These are phyloP conservation scores for Rhabdomys pumilio DNA, from an alignment of 2,797 vertebrate genomes.

Conservation along the genomic window DNA sequence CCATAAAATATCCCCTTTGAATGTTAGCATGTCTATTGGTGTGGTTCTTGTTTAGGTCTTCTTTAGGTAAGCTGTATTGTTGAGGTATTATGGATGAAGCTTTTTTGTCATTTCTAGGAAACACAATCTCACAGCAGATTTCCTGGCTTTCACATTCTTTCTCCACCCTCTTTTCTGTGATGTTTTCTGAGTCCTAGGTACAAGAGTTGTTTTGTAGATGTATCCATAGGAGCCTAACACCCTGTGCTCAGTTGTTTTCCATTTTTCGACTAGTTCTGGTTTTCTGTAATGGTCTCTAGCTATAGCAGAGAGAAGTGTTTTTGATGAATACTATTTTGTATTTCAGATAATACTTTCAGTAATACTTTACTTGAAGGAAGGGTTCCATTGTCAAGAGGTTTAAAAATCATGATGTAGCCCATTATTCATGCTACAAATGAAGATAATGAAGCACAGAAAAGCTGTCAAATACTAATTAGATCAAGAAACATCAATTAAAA, in stretches of 20 bases:
- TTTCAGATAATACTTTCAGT: conserved; percentile 45
- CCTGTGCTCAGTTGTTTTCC: not conserved
- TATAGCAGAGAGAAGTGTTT: not conserved
- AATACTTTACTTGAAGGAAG: conserved; percentile 57
- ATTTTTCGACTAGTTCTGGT: not conserved
- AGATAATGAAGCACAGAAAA: conserved; percentile 1
- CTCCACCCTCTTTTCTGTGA: not conserved
- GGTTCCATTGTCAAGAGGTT: conserved; percentile 18
- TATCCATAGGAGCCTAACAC: not conserved
- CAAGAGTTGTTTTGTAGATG: not conserved
- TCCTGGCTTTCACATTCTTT: not conserved
- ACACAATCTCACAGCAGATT: not conserved
- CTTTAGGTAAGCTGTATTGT: not conserved
- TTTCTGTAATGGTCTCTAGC: not conserved
- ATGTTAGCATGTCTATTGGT: not conserved
- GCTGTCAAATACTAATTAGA: not conserved
- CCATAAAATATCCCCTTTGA: no score
- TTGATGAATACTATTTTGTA: not conserved
- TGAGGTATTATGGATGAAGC: not conserved
- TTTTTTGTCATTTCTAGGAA: not conserved
- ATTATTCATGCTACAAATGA: conserved; percentile 33
- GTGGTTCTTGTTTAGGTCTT: not conserved
- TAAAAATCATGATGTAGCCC: conserved; percentile 50
- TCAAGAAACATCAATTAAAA: no score
- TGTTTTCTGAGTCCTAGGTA: not conserved